These are phyloP conservation scores for Agriopis aurantiaria DNA, from an alignment of 2,888 invertebrate species.

Conservation along the genomic window DNA sequence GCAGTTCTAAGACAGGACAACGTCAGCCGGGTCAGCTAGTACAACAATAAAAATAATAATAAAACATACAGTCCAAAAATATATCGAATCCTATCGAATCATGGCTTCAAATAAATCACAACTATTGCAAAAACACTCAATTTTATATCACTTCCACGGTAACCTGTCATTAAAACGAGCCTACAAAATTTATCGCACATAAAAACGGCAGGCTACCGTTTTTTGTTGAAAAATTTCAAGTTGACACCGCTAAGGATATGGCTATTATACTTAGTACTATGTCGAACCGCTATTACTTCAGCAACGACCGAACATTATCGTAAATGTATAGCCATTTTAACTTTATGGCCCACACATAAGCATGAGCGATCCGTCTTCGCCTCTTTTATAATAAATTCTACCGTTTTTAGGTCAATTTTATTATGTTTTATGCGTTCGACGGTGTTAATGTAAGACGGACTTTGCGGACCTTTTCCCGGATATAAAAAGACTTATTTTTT, in stretches of 20 bases:
- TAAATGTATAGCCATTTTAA: slow-evolving; percentile 75
- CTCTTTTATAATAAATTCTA: slow-evolving; percentile 51
- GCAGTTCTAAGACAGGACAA: no score
- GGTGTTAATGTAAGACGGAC: slow-evolving; percentile 27
- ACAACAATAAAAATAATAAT: no score
- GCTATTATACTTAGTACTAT: slow-evolving; percentile 60
- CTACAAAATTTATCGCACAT: slow-evolving; percentile 34
- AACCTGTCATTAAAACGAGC: slow-evolving; percentile 30
- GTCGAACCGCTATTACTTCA: slow-evolving; percentile 66
- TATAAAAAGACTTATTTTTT: slow-evolving; percentile 20
- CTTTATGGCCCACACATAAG: slow-evolving; percentile 69
- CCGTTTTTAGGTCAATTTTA: slow-evolving; percentile 44
- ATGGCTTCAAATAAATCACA: slow-evolving; percentile 17
- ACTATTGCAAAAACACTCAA: slow-evolving; percentile 16
- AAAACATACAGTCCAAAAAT: background rate
- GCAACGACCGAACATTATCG: slow-evolving; percentile 72
- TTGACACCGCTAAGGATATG: slow-evolving; percentile 49
- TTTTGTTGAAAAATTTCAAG: slow-evolving; percentile 38
- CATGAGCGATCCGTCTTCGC: slow-evolving; percentile 57
- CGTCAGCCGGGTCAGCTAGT: no score
- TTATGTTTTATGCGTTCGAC: slow-evolving; percentile 38
- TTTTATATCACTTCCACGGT: slow-evolving; percentile 22
- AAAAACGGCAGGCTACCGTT: slow-evolving; percentile 21
- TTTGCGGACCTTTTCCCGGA: slow-evolving; percentile 18
- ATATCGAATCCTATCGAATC: background rate